Base-by-base conservation (phyloP, 30 jellyfish, hydroid and myxozoan species). In the Calvadosia cruxmelitensis region DNA sequence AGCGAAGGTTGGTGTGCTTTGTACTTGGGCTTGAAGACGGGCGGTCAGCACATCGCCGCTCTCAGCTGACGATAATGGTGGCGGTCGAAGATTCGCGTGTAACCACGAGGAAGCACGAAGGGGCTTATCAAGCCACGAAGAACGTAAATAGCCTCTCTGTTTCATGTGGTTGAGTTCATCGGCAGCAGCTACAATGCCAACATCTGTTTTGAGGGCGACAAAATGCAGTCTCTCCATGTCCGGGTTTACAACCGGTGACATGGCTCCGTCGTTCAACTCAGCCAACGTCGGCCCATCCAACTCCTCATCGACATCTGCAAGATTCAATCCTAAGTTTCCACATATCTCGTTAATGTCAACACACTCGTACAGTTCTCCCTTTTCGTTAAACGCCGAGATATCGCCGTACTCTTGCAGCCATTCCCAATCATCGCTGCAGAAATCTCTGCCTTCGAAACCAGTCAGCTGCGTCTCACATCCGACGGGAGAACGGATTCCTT, bases 341-440 rank as follows among this genome's bases (percentile, higher is more conserved):
- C 94, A 82, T 53, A 82, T 74, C 10, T 82, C 94, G 52, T 82
- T 82, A 30, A 82, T 82, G 52, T 82, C 68, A 1, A 82, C 74
- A 35, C 94, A 82, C 30, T 82, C 94, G 74, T 82, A 82, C 3
- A 82, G 70, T 13, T 77, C 83, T 1, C 85, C 85, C 53, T 78
- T 70, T 53, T 82, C 79, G 27, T 82, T 84, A 30, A 69, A 51
- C 30, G 68, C 84, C 26, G 84, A 71, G 34, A 82, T 73, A 51
- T 82, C 94, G 27, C 78, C 87, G 69, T 82, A 82, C 36, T 82
- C 88, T 32, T 74, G 94, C 80, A 82, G 29, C 86, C 84, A 82
- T 74, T 82, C 94, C 94, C 94, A 82, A 63, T 73, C 94, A 27
- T 68, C 72, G 10, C 57, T 10, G 20, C 57, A 42, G 20, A 42